A percentile compares a stretch with the other conserved stretches of the same genome.
These are phyloP conservation scores for Dufourea novaeangliae DNA, from an alignment of 1,140 invertebrate species.

Conservation along the genomic window DNA sequence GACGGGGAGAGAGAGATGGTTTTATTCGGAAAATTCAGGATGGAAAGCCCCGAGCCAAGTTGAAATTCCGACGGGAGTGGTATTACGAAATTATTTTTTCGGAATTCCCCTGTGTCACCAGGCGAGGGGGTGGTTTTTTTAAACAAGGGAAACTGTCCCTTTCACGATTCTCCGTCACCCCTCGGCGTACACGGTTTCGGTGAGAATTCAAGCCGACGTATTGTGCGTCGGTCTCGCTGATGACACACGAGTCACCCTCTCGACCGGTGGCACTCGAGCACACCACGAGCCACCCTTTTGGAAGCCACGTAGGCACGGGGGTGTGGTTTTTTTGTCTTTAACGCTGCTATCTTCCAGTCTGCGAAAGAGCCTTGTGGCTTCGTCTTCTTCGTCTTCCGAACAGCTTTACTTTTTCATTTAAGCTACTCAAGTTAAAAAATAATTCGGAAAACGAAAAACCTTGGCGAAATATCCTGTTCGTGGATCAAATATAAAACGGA, in stretches of 20 bases:
- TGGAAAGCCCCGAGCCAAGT: neutral
- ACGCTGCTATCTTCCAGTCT: slow-evolving; percentile 28
- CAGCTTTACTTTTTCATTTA: neutral
- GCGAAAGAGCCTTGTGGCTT: neutral
- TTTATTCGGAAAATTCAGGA: too few relatives aligned
- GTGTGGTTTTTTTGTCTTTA: slow-evolving; percentile 43
- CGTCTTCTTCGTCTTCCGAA: slow-evolving; percentile 2
- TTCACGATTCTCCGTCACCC: slow-evolving; percentile 11
- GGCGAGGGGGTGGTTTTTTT: slow-evolving; percentile 6
- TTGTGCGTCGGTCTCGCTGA: slow-evolving; percentile 38
- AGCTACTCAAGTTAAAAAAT: too few relatives aligned
- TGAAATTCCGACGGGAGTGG: neutral
- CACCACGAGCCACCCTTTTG: slow-evolving; percentile 59
- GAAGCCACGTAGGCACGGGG: slow-evolving; percentile 53
- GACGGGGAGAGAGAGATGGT: too few relatives aligned
- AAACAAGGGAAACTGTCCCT: slow-evolving; percentile 12
- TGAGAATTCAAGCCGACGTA: slow-evolving; percentile 35
- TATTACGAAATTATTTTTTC: slow-evolving; percentile 30
- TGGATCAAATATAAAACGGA: neutral
- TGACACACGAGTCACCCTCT: slow-evolving; percentile 48
- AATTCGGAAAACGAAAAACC: too few relatives aligned
- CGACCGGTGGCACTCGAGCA: slow-evolving; percentile 43
- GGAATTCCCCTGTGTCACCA: neutral
- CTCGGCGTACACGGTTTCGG: slow-evolving; percentile 21
- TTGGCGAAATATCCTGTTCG: too few relatives aligned